Evolutionary conservation across 2,888 invertebrate genomes (phyloP).

Genomic region (Thumatha senex): DNA sequence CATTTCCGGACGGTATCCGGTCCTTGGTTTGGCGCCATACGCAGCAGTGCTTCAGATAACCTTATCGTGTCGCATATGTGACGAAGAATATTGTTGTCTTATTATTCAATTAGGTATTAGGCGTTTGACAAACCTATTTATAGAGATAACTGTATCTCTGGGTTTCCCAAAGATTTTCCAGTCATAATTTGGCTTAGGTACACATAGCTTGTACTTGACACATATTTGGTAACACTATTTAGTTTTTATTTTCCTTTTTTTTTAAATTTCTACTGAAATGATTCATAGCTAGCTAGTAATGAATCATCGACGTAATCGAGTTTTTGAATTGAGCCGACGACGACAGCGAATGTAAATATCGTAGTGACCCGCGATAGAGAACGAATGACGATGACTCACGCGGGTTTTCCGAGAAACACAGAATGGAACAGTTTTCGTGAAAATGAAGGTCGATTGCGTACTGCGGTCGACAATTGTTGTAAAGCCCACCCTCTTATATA

Average conservation of each 20-base stretch:
- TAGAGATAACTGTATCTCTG: neutral
- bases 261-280: slow-evolving; percentile 66
- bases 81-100: slow-evolving; percentile 13
- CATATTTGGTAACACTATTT: neutral
- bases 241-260: slow-evolving; percentile 3
- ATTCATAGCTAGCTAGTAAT: slow-evolving; percentile 71
- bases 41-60: slow-evolving; percentile 59
- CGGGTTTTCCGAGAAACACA: slow-evolving; percentile 80
- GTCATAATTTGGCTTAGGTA: neutral
- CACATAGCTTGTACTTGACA: too few relatives aligned
- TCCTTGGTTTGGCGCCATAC: slow-evolving; percentile 56
- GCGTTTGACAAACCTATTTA: neutral
- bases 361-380: slow-evolving; percentile 77
- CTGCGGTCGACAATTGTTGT: slow-evolving; percentile 43
- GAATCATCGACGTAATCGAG: slow-evolving; percentile 80
- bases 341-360: slow-evolving; percentile 75
- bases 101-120: neutral
- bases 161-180: neutral
- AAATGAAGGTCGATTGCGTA: slow-evolving; percentile 70
- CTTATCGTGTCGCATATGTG: slow-evolving; percentile 37
- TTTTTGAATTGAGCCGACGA: slow-evolving; percentile 78
- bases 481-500: slow-evolving; percentile 44
- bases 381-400: slow-evolving; percentile 71
- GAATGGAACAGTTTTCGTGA: slow-evolving; percentile 74
- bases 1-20: slow-evolving; percentile 83